A percentile compares a stretch with the other conserved stretches of the same genome.
Evolutionary conservation across 2,888 invertebrate species (phyloP).

Genomic region (Microchrysa polita): DNA sequence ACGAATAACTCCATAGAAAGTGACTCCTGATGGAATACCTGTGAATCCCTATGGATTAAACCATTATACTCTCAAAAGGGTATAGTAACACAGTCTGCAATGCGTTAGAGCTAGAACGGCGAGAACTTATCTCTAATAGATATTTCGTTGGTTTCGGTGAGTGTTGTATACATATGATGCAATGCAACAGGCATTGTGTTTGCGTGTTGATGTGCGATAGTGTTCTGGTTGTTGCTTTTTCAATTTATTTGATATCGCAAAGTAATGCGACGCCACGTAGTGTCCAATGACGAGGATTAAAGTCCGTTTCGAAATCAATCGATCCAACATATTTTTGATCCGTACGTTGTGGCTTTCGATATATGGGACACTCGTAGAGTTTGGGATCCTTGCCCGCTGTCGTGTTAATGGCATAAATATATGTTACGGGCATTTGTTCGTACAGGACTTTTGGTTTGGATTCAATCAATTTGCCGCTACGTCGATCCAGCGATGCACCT

Average conservation of each 20-base stretch:
- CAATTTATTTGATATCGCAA: conserved; percentile 91
- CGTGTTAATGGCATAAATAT: conserved; percentile 94
- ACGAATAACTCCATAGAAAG: too few species aligned
- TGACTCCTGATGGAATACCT: too few species aligned
- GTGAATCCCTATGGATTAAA: too few species aligned
- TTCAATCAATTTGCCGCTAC: conserved; percentile 88
- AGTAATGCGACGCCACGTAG: conserved; percentile 93
- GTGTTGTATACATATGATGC: too few species aligned
- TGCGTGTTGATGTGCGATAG: too few species aligned
- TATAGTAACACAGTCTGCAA: too few species aligned
- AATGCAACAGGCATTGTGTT: too few species aligned
- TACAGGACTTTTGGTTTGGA: conserved; percentile 92
- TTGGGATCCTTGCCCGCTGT: conserved; percentile 91
- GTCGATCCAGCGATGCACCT: conserved; percentile 87
- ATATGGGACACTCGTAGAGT: conserved; percentile 95
- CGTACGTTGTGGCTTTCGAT: conserved; percentile 93
- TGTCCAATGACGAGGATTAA: conserved; percentile 94
- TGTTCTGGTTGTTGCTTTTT: not conserved
- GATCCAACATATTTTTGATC: conserved; percentile 96
- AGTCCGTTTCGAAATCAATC: conserved; percentile 92
- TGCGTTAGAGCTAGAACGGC: too few species aligned
- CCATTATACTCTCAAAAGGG: too few species aligned
- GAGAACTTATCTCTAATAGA: too few species aligned
- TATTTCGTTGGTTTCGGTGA: too few species aligned
- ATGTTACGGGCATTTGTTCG: conserved; percentile 96